Percentiles rank a stretch among this genome's conserved stretches.
Conservation (phyloP, 1,140 invertebrate genomes). For the Onthophagus taurus region DNA sequence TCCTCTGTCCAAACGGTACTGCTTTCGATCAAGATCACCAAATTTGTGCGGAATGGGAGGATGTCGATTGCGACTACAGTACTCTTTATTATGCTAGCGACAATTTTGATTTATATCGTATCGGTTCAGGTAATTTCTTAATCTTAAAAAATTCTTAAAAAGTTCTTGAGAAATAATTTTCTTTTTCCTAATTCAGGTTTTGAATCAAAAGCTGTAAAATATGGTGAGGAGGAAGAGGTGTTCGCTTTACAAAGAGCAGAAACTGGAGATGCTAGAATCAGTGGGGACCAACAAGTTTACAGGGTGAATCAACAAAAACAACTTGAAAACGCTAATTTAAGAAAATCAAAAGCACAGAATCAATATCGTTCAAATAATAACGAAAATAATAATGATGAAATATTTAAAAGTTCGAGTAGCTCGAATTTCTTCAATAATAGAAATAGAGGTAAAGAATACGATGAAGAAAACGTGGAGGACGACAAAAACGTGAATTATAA, state of each 20-base stretch:
- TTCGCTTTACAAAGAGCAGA: conserved; percentile 68
- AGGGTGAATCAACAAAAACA: conserved; percentile 32
- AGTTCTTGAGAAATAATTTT: conserved; percentile 2
- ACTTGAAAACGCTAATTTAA: background rate
- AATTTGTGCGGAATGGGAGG: conserved; percentile 83
- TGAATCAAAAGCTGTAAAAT: conserved; percentile 49
- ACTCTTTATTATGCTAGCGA: conserved; percentile 70
- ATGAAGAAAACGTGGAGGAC: conserved; percentile 45
- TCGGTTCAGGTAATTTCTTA: conserved; percentile 52
- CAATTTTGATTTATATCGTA: conserved; percentile 73
- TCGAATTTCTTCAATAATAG: conserved; percentile 58
- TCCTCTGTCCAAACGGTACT: conserved; percentile 85
- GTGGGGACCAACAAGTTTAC: conserved; percentile 32
- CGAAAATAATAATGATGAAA: conserved; percentile 36
- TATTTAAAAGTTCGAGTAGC: conserved; percentile 54
- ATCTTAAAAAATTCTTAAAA: background rate
- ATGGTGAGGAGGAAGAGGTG: conserved; percentile 60
- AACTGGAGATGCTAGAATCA: conserved; percentile 50
- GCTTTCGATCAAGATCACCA: conserved; percentile 88
- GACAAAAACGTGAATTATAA: conserved; percentile 33
- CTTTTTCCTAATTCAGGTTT: conserved; percentile 41
- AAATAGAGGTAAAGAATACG: conserved; percentile 47
- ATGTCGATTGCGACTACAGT: conserved; percentile 73
- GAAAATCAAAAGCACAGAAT: background rate
- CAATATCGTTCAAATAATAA: conserved; percentile 27